Percentiles rank a stretch among this genome's conserved stretches.
Conservation (phyloP, 2,888 invertebrate species). For the Lithophane semibrunnea region DNA sequence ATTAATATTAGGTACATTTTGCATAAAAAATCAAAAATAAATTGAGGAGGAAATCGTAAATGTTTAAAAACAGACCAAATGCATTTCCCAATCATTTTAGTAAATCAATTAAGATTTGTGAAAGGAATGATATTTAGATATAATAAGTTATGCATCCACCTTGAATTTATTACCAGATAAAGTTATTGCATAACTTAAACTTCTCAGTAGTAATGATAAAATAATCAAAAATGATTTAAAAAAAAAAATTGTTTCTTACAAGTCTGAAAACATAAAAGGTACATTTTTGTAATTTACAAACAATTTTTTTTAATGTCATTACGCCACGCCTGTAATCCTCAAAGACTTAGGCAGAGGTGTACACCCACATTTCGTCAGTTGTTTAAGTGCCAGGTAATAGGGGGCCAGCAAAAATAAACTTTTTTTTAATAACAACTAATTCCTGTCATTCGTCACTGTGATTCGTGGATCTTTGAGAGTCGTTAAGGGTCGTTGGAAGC, state of each 20-base stretch:
- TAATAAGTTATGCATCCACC: not conserved
- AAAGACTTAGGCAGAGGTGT: not conserved
- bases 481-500: too few relatives aligned
- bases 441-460: too few relatives aligned
- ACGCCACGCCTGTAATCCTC: not conserved
- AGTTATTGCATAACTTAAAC: slow-evolving; percentile 2
- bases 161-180: not conserved
- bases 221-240: not conserved
- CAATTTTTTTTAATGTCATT: not conserved
- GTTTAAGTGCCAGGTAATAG: not conserved
- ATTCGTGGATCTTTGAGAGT: too few relatives aligned
- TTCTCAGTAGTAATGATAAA: not conserved
- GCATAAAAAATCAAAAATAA: not conserved
- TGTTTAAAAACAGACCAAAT: not conserved
- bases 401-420: not conserved
- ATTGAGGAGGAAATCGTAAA: not conserved
- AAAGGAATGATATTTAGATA: not conserved
- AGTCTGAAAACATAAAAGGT: not conserved
- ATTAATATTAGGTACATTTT: too few relatives aligned
- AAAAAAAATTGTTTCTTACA: not conserved
- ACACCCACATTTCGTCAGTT: not conserved
- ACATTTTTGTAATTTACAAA: not conserved
- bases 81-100: not conserved
- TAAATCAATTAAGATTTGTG: not conserved
- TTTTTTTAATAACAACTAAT: too few relatives aligned